Conservation (phyloP, 2,797 vertebrate genomes). For the Rousettus madagascariensis region DNA sequence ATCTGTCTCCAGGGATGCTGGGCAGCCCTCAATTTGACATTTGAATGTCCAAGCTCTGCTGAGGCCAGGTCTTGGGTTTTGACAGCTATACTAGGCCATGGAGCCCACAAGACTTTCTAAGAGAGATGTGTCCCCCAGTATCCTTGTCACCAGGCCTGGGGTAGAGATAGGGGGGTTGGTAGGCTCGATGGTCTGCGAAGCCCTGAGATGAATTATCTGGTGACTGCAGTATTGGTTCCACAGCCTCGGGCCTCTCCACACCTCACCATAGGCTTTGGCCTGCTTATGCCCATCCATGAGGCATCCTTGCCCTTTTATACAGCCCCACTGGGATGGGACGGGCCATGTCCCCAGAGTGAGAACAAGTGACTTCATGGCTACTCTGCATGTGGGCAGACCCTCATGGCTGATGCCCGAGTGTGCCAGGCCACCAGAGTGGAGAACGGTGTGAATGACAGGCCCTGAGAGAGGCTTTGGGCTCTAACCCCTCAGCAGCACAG, state of each 20-base stretch:
- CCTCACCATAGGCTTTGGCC: not conserved
- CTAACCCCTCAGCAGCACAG: not conserved
- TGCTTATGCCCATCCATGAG: not conserved
- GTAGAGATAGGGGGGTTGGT: too few species aligned
- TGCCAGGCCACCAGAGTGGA: not conserved
- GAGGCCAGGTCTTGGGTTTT: not conserved
- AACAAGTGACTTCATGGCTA: not conserved
- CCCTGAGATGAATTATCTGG: not conserved
- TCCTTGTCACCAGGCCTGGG: not conserved
- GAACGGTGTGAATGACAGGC: not conserved
- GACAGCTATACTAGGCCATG: not conserved
- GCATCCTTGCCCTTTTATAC: not conserved
- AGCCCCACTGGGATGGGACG: not conserved
- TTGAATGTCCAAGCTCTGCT: not conserved
- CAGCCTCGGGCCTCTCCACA: not conserved
- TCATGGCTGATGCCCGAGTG: not conserved
- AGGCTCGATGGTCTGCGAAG: not conserved
- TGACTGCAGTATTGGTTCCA: not conserved
- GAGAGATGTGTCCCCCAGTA: not conserved
- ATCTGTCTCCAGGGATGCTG: not conserved
- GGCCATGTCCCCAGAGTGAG: not conserved
- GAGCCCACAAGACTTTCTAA: not conserved
- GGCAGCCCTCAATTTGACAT: not conserved
- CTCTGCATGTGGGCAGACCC: not conserved
- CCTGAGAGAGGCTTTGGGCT: not conserved